These are phyloP conservation scores for Glaucopsyche alexis DNA, from an alignment of 2,888 invertebrate genomes.

Conservation along the genomic window DNA sequence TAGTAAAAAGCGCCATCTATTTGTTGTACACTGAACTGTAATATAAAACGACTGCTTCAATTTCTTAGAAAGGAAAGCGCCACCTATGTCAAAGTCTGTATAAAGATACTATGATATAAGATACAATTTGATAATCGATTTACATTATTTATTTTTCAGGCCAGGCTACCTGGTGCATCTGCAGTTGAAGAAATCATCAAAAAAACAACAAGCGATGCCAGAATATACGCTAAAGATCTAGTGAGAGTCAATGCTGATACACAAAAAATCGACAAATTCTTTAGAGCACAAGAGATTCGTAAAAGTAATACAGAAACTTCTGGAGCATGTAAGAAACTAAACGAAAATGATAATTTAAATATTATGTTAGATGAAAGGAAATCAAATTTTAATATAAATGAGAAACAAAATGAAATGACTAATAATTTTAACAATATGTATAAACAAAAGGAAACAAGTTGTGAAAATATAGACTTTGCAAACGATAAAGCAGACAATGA, in stretches of 20 bases:
- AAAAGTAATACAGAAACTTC: neutral
- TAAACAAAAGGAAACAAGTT: neutral
- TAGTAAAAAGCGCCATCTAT: too few species aligned
- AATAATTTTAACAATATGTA: neutral
- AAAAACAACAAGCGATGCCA: slow-evolving; percentile 65
- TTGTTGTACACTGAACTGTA: neutral
- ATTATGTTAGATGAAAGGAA: neutral
- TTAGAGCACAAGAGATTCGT: slow-evolving; percentile 46
- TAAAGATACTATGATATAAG: too few species aligned
- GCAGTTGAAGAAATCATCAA: slow-evolving; percentile 69
- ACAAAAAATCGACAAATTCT: slow-evolving; percentile 94
- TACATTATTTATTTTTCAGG: slow-evolving; percentile 48
- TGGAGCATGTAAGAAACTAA: slow-evolving; percentile 14
- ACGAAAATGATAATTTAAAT: too few species aligned
- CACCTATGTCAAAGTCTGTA: too few species aligned
- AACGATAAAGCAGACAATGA: too few species aligned
- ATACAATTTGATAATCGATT: too few species aligned
- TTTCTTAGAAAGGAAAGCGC: too few species aligned
- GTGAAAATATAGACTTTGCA: slow-evolving; percentile 7
- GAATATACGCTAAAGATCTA: too few species aligned
- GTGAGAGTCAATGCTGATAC: slow-evolving; percentile 89
- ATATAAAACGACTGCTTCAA: too few species aligned
- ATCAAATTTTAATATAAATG: neutral
- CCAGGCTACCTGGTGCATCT: slow-evolving; percentile 82
- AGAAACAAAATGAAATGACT: neutral